Evolutionary conservation across 2,888 invertebrate species (phyloP).

Genomic region (Catocala sponsa): DNA sequence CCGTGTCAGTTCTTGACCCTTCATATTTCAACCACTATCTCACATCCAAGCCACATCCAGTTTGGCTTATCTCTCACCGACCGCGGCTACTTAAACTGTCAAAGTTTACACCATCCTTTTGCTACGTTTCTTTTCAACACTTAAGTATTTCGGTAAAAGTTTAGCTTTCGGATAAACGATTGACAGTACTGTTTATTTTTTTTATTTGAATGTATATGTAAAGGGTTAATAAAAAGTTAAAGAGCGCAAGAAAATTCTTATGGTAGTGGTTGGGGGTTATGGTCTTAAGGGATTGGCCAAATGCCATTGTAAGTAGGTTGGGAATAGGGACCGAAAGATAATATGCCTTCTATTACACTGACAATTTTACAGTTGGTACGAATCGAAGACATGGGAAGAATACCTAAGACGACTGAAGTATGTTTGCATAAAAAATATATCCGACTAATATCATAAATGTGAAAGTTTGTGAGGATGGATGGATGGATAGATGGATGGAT

Average conservation of each 20-base stretch:
- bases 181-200: constrained; percentile 23
- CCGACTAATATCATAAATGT: no score
- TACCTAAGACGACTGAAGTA: no score
- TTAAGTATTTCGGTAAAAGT: constrained; percentile 41
- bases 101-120: constrained; percentile 56
- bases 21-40: constrained; percentile 53
- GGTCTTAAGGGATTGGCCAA: not conserved
- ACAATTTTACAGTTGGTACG: no score
- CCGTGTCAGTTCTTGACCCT: constrained; percentile 45
- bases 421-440: no score
- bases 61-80: constrained; percentile 39
- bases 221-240: not conserved
- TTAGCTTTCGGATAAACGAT: constrained; percentile 37
- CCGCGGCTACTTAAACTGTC: constrained; percentile 60
- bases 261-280: not conserved
- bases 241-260: not conserved
- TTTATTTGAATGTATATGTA: not conserved
- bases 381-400: no score
- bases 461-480: no score
- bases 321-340: no score
- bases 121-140: constrained; percentile 52
- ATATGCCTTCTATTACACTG: no score
- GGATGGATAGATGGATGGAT: no score
- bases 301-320: no score
- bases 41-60: constrained; percentile 44